phyloP scores from a whole-genome alignment of 2,888 invertebrate genomes.

The Phragmatobia fuliginosa region DNA sequence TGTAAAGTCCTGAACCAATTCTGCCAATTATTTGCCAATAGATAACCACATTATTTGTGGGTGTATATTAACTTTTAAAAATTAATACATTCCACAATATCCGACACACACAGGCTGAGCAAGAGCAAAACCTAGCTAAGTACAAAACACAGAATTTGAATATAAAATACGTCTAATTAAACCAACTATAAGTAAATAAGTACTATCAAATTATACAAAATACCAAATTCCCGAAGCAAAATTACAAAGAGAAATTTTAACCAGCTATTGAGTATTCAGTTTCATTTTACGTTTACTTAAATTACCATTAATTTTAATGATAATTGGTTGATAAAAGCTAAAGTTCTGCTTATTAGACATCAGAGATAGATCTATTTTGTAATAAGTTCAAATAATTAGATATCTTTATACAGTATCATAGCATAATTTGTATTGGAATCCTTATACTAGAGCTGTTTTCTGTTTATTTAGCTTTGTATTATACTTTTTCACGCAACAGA shows the following conservation, averaged over 20 bases:
- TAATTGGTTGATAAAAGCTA: slow-evolving; percentile 28
- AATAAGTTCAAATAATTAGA: neutral
- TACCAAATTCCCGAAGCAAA: slow-evolving; percentile 23
- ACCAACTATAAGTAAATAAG: neutral
- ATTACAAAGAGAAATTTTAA: slow-evolving; percentile 56
- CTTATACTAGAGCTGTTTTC: too few relatives aligned
- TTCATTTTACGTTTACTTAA: slow-evolving; percentile 29
- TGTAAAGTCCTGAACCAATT: too few relatives aligned
- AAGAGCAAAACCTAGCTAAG: too few relatives aligned
- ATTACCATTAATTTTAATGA: slow-evolving; percentile 57
- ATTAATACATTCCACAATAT: too few relatives aligned
- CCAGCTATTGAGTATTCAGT: slow-evolving; percentile 43
- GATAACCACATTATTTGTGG: too few relatives aligned
- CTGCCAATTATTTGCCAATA: too few relatives aligned
- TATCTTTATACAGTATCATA: too few relatives aligned
- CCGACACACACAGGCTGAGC: too few relatives aligned
- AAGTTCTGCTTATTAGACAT: slow-evolving; percentile 8
- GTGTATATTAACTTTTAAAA: too few relatives aligned
- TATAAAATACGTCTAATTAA: neutral
- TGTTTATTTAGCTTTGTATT: too few relatives aligned
- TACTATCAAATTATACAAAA: slow-evolving; percentile 7
- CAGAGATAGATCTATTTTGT: neutral
- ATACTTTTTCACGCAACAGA: too few relatives aligned
- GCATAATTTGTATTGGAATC: too few relatives aligned
- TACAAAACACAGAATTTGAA: neutral